Evolutionary conservation across 2,113 vertebrate genomes (phyloP), one percentile per base, ranked within the genome.

Genomic region (Myotis lucifugus): DNA sequence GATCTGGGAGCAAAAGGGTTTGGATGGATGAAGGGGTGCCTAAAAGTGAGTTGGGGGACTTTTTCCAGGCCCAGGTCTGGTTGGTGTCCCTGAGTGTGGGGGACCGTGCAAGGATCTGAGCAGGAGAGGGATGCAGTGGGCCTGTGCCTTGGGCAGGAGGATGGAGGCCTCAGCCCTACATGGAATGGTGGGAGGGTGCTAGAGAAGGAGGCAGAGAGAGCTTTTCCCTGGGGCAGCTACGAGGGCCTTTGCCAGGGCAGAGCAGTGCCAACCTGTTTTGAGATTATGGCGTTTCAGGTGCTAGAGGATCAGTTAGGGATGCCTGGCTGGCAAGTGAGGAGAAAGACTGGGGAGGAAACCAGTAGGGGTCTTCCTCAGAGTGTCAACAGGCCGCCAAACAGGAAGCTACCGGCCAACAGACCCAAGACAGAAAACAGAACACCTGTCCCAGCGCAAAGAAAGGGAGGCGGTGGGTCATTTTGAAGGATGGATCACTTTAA

Each of bases 171-270:
- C 50, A 18, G 19, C 7, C 13, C 19, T 48, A 14, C 1, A 9
- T 4, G 17, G 76, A n/a, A 21, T 29, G 67, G 8, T 70, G 29
- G 14, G 50, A 32, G 19, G 61, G 37, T 77, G 13, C 0, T 6
- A 29, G 52, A 77, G 46, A 73, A 23, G 19, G 19, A 48, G 14
- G 21, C 5, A 4, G 21, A 82, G 34, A 59, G n/a, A 79, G 23
- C 1, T 4, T 42, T 37, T 76, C n/a, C 21, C 9, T 3, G 6
- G 8, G 29, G 19, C 32, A 56, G 4, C 4, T 37, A 6, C 0
- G 2, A 40, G 37, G 46, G 17, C 27, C n/a, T 73, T 74, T 85
- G 56, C 9, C 2, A 1, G 56, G 40, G 32, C 40, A 42, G 13
- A 81, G 11, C 8, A 32, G 2, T 14, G 18, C 8, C 32, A 48